Conservation (phyloP, 2,797 vertebrate genomes). For the Calcarius lapponicus region DNA sequence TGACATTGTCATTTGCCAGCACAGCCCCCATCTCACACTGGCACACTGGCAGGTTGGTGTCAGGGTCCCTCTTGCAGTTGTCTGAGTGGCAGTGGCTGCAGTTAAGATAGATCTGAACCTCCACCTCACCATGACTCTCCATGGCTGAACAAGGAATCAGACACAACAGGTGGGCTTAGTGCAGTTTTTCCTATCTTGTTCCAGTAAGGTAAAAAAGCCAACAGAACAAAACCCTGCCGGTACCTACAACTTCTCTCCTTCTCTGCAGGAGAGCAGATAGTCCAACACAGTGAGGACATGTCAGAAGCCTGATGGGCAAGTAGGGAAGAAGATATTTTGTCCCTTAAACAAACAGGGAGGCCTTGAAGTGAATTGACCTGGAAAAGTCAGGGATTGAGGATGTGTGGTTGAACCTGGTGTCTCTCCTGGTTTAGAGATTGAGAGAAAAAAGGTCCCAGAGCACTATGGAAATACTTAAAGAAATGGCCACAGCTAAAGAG, state of each 20-base stretch:
- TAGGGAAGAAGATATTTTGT: background rate
- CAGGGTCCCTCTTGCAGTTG: conserved; percentile 83
- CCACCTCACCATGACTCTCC: conserved; percentile 90
- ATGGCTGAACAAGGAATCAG: conserved; percentile 75
- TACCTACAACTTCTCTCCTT: background rate
- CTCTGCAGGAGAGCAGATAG: background rate
- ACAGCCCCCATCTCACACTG: conserved; percentile 84
- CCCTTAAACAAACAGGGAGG: background rate
- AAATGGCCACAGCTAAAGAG: background rate
- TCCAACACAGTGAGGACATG: background rate
- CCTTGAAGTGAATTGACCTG: background rate
- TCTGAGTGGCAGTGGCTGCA: conserved; percentile 90
- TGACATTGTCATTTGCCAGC: conserved; percentile 84
- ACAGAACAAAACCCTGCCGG: background rate
- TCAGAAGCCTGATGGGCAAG: background rate
- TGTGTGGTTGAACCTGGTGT: background rate
- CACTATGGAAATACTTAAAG: background rate
- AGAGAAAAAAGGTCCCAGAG: background rate
- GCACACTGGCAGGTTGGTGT: conserved; percentile 80
- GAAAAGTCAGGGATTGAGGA: background rate
- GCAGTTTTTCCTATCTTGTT: background rate
- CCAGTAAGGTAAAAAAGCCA: background rate
- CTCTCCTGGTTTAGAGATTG: background rate
- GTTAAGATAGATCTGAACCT: conserved; percentile 87
- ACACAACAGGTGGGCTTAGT: background rate